Base-by-base conservation (phyloP, 2,888 invertebrate genomes). In the Drosophila ezoana region DNA sequence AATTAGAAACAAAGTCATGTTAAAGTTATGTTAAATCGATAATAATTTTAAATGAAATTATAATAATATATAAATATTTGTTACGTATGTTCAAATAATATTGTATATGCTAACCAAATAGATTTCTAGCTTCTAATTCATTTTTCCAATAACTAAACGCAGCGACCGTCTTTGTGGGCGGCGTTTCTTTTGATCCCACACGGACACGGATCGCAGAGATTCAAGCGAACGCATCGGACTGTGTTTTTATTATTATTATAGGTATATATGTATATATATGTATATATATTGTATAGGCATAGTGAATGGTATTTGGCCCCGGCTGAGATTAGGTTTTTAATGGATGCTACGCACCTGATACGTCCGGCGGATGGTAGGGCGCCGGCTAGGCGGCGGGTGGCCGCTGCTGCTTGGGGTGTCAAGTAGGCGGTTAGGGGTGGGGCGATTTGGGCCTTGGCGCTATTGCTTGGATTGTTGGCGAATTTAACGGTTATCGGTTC, bases 401-500 rank as follows among this genome's bases (percentile, higher is more conserved):
- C 95, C 51, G 91, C 91, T 60, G 91, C 91, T 57, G 96, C 96
- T 54, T 96, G 96, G 76, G 96, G 96, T 73, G 97, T 95, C 91
- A 97, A 93, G 92, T 97, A 97, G 70, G 97, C 97, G 54, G 97
- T 96, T 90, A 97, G 94, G 76, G 96, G 96, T 87, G 96, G 95
- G 93, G 96, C 93, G 72, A 91, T 90, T 79, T 91, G 91, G 89
- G 96, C 95, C 93, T 96, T 96, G 93, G 96, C 96, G 93, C 96
- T 96, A 94, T 95, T 96, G 94, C 96, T 96, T 72, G 98, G 98
- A 92, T 97, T 97, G 93, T 98, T 98, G 84, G 98, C 98, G 93
- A 98, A 98, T 93, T 98, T 98, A 89, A 98, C 98, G 77, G 97
- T 97, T 91, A 98, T 97, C 67, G 97, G 97, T 92, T 98, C 98